Percentiles rank a stretch among this genome's conserved stretches.
phyloP scores from a whole-genome alignment of 2,797 vertebrate species.

The Tadarida brasiliensis region DNA sequence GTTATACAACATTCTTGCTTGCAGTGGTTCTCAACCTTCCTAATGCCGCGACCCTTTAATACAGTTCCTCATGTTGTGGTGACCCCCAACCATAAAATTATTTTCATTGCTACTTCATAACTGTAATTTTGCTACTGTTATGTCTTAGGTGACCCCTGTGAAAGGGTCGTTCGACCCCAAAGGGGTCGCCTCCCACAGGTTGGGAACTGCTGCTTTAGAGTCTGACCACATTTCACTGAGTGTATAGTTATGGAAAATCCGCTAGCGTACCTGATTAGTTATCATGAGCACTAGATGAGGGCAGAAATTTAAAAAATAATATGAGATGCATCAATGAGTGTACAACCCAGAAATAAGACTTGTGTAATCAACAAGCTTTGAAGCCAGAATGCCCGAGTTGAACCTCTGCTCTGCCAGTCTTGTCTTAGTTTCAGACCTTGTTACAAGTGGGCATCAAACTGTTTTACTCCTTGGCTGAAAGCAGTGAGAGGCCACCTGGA shows the following conservation, averaged over 20 bases:
- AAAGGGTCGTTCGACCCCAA: no score
- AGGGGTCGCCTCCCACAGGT: no score
- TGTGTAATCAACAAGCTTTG: not conserved
- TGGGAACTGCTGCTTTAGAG: no score
- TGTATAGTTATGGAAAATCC: not conserved
- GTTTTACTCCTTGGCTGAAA: not conserved
- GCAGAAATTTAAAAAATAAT: not conserved
- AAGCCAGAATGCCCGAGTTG: not conserved
- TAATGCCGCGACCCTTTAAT: no score
- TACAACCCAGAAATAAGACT: slow-evolving; percentile 21
- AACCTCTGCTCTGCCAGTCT: not conserved
- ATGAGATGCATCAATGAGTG: not conserved
- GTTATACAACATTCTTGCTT: not conserved
- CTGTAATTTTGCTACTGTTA: no score
- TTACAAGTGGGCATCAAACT: not conserved
- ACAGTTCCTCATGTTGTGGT: no score
- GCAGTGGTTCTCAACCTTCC: no score
- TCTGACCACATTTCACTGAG: not conserved
- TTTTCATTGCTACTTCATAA: no score
- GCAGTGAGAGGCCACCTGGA: not conserved
- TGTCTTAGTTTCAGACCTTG: not conserved
- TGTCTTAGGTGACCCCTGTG: no score
- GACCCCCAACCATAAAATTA: no score
- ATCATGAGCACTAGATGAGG: not conserved
- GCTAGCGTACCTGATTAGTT: not conserved